Evolutionary conservation across 2,113 vertebrate species (phyloP), one percentile per base, ranked within the genome.

Genomic region (Diadophis punctatus): DNA sequence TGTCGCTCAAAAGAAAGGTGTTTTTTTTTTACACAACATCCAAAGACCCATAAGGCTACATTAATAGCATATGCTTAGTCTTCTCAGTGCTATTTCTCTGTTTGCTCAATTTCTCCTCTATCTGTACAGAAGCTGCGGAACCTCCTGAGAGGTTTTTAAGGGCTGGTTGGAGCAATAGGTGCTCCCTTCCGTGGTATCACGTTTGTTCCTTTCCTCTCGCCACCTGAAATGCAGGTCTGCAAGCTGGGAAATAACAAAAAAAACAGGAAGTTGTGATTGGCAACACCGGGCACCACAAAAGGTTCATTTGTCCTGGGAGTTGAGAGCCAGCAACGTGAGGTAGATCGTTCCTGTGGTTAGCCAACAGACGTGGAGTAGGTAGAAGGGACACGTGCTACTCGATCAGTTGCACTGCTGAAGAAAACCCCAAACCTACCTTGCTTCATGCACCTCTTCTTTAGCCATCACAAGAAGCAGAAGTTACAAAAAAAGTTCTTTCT

Each of bases 161-260:
- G 74, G 92, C 74, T 86, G 90, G n/a, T 10, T 25, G 30, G 88
- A 90, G 11, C 74, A 90, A 9, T 63, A 52, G 88, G 88, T 68
- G 4, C 5, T 27, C 8, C 27, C 80, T 86, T 86, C 55, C 51
- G 46, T 27, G 18, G 34, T 39, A 93, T 60, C 80, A 86, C 8
- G 55, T 43, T 93, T 49, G 25, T 34, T 58, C n/a, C 48, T 90
- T 93, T 85, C 48, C 48, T 25, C 48, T 90, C 46, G 3, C 74
- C 52, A 93, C 92, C 92, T 93, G 88, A 93, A 90, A 56, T 90
- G 43, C 91, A 85, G 53, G 91, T 89, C 87, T 58, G 39, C 25
- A 53, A 92, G 23, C 74, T 56, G 23, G n/a, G 74, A 85, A 85
- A 60, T 46, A 58, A 0, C 58, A 58, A n/a, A 23, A 30, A 85